Evolutionary conservation across 2,888 invertebrate species (phyloP).

Genomic region (Acholoe squamosa): DNA sequence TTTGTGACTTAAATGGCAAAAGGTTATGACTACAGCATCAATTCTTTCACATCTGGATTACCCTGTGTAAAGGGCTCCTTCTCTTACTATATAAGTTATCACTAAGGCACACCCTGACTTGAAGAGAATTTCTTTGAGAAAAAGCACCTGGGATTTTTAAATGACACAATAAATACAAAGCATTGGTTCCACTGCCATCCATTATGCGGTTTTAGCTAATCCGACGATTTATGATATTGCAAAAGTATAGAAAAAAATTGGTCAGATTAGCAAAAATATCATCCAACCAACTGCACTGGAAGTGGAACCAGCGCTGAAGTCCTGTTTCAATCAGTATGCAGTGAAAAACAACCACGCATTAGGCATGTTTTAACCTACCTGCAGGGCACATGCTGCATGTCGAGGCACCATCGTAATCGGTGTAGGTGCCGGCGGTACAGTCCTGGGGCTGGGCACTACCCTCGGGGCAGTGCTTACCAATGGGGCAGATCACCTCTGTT

Average conservation of each 20-base stretch:
- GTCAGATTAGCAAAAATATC: neutral
- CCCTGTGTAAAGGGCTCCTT: too few species aligned
- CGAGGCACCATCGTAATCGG: conserved; percentile 74
- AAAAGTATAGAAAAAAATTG: neutral
- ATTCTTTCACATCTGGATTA: too few species aligned
- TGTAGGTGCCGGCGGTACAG: conserved; percentile 78
- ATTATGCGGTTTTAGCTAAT: too few species aligned
- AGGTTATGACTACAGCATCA: too few species aligned
- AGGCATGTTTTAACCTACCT: conserved; percentile 71
- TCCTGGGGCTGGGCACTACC: conserved; percentile 76
- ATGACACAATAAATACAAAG: too few species aligned
- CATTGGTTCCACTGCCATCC: too few species aligned
- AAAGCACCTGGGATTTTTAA: too few species aligned
- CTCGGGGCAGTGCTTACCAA: conserved; percentile 78
- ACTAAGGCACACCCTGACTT: too few species aligned
- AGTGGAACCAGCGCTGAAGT: neutral
- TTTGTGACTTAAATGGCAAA: too few species aligned
- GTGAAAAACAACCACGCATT: neutral
- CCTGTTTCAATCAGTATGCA: neutral
- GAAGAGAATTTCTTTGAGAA: too few species aligned
- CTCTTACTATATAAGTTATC: too few species aligned
- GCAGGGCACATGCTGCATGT: conserved; percentile 77
- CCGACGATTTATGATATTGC: too few species aligned
- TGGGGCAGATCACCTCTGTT: conserved; percentile 78
- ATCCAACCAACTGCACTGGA: neutral